Base-by-base conservation (phyloP, 2,797 vertebrate genomes). In the Enteromius thamalakanensis region DNA sequence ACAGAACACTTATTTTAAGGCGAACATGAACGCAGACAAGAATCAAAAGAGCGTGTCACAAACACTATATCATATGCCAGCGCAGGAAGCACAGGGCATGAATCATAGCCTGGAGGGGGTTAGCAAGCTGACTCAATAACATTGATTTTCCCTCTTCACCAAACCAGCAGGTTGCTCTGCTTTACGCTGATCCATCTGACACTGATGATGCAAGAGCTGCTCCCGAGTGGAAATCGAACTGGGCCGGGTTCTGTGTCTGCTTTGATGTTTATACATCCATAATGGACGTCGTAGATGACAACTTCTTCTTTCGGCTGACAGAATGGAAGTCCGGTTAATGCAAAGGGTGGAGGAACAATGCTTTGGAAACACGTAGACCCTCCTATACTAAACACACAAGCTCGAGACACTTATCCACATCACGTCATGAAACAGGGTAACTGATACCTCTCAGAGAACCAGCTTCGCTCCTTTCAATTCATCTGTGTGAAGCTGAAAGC, bases 71-170 rank as follows among this genome's bases (percentile, higher is more conserved):
- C 67, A 68, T 81, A 45, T 26, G 76, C 34, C 67, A 77, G 79
- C 19, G 55, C 51, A 51, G 53, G n/a, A 47, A 58, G 84, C 84
- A 79, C 32, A 26, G 19, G 58, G 21, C 68, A 67, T 83, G 81
- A 77, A 85, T 78, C 68, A 76, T 64, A 51, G 71, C 84, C 80
- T 32, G 49, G 72, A 68, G 45, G 21, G 75, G 37, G 29, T 67
- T 71, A 69, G 53, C 14, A 60, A 4, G 81, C 68, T 76, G 71
- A 55, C 70, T 87, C 83, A 79, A 78, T 86, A 76, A 5, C 15
- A 89, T 87, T 80, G 77, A 87, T 87, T 89, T 84, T 76, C 45
- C 47, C 19, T 55, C 67, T 32, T 68, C 68, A 76, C 60, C 75
- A 79, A 74, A 84, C 85, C 64, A 86, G 65, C 77, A 77, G 53